Evolutionary conservation across 35 echinoderm and acorn worm species (phyloP).

Genomic region (Stichopus chloronotus): DNA sequence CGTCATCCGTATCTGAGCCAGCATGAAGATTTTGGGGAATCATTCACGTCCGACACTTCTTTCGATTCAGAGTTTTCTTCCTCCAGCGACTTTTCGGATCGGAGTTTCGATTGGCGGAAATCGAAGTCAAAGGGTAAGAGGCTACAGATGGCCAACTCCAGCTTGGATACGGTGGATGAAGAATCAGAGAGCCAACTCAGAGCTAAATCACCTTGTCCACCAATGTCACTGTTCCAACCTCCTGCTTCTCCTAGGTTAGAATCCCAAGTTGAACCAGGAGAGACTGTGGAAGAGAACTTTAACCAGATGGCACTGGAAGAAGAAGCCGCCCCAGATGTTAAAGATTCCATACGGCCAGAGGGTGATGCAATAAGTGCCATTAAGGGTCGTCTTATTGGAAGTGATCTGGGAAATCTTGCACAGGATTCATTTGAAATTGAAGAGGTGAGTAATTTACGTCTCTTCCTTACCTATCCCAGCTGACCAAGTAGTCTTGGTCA

Average conservation of each 20-base stretch:
- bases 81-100: conserved; percentile 23
- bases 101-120: background rate
- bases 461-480: too few species aligned
- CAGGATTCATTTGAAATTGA: conserved; percentile 73
- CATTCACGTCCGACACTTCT: background rate
- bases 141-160: conserved; percentile 20
- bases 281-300: background rate
- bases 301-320: background rate
- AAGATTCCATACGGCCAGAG: background rate
- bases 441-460: conserved; percentile 57
- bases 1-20: background rate
- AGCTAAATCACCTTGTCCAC: conserved; percentile 41
- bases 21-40: background rate
- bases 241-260: background rate
- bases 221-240: background rate
- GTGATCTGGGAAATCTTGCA: background rate
- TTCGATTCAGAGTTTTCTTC: conserved; percentile 19
- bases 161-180: conserved; percentile 46
- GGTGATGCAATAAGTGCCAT: background rate
- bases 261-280: background rate
- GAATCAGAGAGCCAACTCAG: conserved; percentile 49
- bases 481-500: too few species aligned
- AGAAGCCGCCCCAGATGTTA: background rate
- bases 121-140: background rate
- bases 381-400: background rate